Conservation (phyloP, 1,140 invertebrate species). For the Linepithema humile region DNA sequence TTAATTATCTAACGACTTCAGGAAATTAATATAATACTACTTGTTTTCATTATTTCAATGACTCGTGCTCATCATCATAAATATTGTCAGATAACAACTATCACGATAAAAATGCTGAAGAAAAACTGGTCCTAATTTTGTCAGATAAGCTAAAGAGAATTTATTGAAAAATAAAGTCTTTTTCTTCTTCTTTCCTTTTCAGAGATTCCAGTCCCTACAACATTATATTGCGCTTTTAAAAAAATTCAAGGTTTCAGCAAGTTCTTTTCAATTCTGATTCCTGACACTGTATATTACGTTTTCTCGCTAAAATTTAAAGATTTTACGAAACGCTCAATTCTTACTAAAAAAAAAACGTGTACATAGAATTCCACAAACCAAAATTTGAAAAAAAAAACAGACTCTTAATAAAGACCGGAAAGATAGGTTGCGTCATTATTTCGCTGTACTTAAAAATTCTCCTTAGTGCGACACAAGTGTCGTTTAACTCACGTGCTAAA, state of each 20-base stretch:
- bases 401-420: not conserved
- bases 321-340: not conserved
- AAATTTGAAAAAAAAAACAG: not conserved
- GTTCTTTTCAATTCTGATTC: no score
- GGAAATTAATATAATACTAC: slow-evolving; percentile 13
- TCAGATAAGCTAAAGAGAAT: not conserved
- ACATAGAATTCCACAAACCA: not conserved
- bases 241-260: no score
- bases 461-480: not conserved
- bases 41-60: slow-evolving; percentile 8
- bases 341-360: not conserved
- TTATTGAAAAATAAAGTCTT: not conserved
- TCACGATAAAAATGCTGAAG: not conserved
- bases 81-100: not conserved
- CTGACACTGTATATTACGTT: no score
- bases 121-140: not conserved
- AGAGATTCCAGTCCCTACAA: not conserved
- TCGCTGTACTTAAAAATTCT: not conserved
- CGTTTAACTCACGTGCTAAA: not conserved
- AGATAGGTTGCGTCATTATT: not conserved
- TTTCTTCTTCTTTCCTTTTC: not conserved
- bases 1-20: slow-evolving; percentile 13
- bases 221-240: no score
- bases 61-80: not conserved
- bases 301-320: not conserved